Conservation (phyloP, 2,888 invertebrate species). For the Lepidocyrtoides sp. region DNA sequence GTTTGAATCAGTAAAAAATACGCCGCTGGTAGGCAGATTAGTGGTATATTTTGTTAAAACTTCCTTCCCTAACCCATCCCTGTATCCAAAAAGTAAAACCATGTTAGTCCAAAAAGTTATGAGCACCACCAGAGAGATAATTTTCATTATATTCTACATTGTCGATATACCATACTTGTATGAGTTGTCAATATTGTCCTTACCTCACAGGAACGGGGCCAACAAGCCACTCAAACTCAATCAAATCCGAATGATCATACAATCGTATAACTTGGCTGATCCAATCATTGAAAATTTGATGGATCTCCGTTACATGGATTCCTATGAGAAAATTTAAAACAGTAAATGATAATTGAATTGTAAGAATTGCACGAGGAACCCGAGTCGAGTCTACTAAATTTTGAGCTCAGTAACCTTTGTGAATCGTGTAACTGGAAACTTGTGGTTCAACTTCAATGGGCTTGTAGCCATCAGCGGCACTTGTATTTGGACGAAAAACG, state of each 20-base stretch:
- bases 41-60: slow-evolving; percentile 92
- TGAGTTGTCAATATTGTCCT: slow-evolving; percentile 1
- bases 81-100: slow-evolving; percentile 32
- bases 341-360: too few relatives aligned
- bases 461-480: slow-evolving; percentile 86
- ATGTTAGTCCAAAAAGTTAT: too few relatives aligned
- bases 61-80: slow-evolving; percentile 91
- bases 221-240: slow-evolving; percentile 92
- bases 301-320: slow-evolving; percentile 89
- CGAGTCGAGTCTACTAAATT: too few relatives aligned
- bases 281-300: slow-evolving; percentile 91
- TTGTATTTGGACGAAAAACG: slow-evolving; percentile 90
- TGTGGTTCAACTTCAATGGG: slow-evolving; percentile 86
- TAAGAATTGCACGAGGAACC: too few relatives aligned
- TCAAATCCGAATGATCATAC: slow-evolving; percentile 87
- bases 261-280: slow-evolving; percentile 91
- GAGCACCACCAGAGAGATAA: too few relatives aligned
- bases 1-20: slow-evolving; percentile 97
- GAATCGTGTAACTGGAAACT: slow-evolving; percentile 85
- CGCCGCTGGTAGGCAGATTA: slow-evolving; percentile 89
- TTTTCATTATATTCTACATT: too few relatives aligned
- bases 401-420: slow-evolving; percentile 82
- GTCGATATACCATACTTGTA: too few relatives aligned
- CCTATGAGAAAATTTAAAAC: too few relatives aligned
- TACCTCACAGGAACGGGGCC: slow-evolving; percentile 92